phyloP scores from a whole-genome alignment of 2,888 invertebrate genomes.

The Temnothorax ravouxi region DNA sequence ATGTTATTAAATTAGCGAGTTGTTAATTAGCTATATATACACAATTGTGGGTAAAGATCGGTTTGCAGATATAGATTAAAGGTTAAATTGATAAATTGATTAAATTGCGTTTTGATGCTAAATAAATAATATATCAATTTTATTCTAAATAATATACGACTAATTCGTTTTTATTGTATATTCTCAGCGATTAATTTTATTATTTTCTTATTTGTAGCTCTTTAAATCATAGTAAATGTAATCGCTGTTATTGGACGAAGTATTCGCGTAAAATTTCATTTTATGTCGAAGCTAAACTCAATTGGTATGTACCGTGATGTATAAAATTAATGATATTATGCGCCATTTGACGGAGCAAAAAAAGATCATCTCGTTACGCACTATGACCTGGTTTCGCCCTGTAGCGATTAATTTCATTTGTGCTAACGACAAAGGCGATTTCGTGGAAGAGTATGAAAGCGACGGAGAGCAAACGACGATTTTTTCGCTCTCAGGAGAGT shows the following conservation, averaged over 20 bases:
- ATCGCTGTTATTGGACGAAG: not conserved
- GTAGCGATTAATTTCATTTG: slow-evolving; percentile 52
- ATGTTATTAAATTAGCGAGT: slow-evolving; percentile 8
- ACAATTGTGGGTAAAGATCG: not conserved
- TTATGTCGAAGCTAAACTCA: not conserved
- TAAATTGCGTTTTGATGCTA: too few relatives aligned
- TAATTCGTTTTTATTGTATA: not conserved
- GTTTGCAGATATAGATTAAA: not conserved
- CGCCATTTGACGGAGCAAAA: slow-evolving; percentile 12
- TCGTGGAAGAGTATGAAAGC: slow-evolving; percentile 43
- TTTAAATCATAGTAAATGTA: not conserved
- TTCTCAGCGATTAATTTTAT: not conserved
- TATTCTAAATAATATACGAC: not conserved
- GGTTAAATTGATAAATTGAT: not conserved
- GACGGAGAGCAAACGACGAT: not conserved
- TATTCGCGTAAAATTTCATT: not conserved
- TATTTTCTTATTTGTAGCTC: not conserved
- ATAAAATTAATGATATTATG: slow-evolving; percentile 29
- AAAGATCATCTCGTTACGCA: slow-evolving; percentile 37
- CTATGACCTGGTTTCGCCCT: slow-evolving; percentile 47
- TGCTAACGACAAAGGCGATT: slow-evolving; percentile 51
- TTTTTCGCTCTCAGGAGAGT: not conserved
- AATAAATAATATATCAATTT: not conserved
- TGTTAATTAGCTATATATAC: not conserved
- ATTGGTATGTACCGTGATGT: not conserved